Evolutionary conservation across 2,113 vertebrate genomes (phyloP).

Genomic region (Smithornis capensis): DNA sequence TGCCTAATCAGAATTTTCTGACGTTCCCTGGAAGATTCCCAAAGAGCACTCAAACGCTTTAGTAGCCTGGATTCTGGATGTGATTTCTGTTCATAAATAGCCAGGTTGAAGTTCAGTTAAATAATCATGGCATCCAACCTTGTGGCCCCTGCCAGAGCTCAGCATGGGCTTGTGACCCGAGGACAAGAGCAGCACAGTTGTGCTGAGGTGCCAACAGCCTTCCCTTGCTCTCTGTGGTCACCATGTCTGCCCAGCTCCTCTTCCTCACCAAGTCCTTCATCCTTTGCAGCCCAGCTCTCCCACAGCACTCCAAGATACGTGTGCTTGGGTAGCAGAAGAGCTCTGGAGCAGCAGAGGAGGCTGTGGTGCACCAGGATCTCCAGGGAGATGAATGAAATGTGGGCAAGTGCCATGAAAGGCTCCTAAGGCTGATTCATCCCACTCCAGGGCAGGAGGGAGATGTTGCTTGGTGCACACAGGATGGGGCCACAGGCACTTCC

Average conservation of each 20-base stretch:
- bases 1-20: slow-evolving; percentile 35
- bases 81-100: slow-evolving; percentile 51
- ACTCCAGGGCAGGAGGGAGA: neutral
- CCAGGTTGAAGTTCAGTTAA: neutral
- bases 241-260: neutral
- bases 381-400: neutral
- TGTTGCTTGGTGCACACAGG: neutral
- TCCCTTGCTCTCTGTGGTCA: neutral
- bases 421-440: neutral
- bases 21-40: slow-evolving; percentile 45
- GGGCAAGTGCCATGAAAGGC: neutral
- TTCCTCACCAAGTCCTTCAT: neutral
- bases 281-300: neutral
- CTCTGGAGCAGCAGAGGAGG: neutral
- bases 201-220: neutral
- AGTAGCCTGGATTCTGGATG: neutral
- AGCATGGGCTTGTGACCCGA: neutral
- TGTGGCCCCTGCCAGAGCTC: neutral
- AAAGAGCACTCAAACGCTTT: neutral
- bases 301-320: rapidly evolving
- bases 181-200: rapidly evolving
- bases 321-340: neutral
- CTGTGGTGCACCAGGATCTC: neutral
- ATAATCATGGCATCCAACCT: neutral
- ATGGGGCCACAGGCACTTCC: neutral